Conservation (phyloP, 2,888 invertebrate species). For the Polyploca ridens region DNA sequence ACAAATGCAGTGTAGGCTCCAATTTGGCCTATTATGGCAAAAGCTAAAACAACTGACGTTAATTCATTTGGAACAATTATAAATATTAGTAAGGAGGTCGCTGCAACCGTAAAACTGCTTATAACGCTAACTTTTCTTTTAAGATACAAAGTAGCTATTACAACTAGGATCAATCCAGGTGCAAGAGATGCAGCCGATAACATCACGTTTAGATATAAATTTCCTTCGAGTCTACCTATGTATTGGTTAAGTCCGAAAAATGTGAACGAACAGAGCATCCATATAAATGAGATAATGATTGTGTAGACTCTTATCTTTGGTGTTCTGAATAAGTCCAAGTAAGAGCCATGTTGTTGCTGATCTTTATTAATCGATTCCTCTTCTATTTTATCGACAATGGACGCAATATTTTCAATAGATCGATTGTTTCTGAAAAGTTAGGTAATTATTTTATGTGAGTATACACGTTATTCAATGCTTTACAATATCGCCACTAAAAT, state of each 20-base stretch:
- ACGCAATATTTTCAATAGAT: constrained; percentile 60
- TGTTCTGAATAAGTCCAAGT: constrained; percentile 86
- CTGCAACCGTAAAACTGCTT: constrained; percentile 58
- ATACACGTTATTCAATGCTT: neutral
- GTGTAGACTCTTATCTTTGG: constrained; percentile 88
- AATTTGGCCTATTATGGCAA: constrained; percentile 90
- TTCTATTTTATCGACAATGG: constrained; percentile 63
- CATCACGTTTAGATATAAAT: constrained; percentile 92
- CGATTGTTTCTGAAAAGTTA: constrained; percentile 67
- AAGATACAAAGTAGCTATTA: constrained; percentile 59
- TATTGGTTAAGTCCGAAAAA: constrained; percentile 94
- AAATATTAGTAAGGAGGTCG: constrained; percentile 62
- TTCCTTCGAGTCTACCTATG: constrained; percentile 89
- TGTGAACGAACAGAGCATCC: constrained; percentile 92
- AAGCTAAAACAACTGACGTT: constrained; percentile 82
- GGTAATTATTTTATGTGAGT: neutral
- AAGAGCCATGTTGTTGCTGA: constrained; percentile 44
- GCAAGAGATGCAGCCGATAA: constrained; percentile 82
- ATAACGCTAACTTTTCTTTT: constrained; percentile 63
- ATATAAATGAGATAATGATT: constrained; percentile 87
- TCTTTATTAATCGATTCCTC: constrained; percentile 43
- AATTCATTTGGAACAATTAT: constrained; percentile 60
- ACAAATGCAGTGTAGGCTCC: constrained; percentile 89
- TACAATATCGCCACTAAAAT: neutral
- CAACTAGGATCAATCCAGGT: constrained; percentile 61